Conservation (phyloP, 2,888 invertebrate genomes). For the Acleris holmiana region DNA sequence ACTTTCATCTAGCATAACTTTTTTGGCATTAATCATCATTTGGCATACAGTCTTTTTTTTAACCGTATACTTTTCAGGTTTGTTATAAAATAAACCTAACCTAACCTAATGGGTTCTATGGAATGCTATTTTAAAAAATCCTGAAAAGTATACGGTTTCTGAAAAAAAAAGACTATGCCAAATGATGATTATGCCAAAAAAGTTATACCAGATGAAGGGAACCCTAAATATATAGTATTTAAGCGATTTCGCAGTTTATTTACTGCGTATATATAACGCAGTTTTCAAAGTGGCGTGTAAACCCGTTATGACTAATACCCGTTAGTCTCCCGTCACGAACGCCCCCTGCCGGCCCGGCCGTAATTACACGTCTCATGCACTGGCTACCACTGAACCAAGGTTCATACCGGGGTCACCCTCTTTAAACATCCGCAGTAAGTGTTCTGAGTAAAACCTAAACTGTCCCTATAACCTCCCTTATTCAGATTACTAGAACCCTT, state of each 20-base stretch:
- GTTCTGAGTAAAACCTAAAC: background rate
- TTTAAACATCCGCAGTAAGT: background rate
- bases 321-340: conserved; percentile 18
- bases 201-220: no score
- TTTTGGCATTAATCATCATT: no score
- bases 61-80: no score
- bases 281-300: conserved; percentile 21
- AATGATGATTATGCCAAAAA: no score
- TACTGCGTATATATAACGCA: background rate
- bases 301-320: conserved; percentile 14
- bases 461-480: background rate
- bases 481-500: background rate
- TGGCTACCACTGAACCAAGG: background rate
- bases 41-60: no score
- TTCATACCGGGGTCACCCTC: conserved; percentile 1
- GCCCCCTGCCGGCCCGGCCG: conserved; percentile 23
- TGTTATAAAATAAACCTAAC: no score
- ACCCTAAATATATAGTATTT: no score
- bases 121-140: no score
- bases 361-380: conserved; percentile 32
- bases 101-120: no score
- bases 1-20: no score
- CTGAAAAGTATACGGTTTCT: no score
- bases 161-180: no score
- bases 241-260: background rate